A percentile compares a stretch with the other conserved stretches of the same genome.
phyloP scores from a whole-genome alignment of 2,797 vertebrate species.

The Centropyge bicolor region DNA sequence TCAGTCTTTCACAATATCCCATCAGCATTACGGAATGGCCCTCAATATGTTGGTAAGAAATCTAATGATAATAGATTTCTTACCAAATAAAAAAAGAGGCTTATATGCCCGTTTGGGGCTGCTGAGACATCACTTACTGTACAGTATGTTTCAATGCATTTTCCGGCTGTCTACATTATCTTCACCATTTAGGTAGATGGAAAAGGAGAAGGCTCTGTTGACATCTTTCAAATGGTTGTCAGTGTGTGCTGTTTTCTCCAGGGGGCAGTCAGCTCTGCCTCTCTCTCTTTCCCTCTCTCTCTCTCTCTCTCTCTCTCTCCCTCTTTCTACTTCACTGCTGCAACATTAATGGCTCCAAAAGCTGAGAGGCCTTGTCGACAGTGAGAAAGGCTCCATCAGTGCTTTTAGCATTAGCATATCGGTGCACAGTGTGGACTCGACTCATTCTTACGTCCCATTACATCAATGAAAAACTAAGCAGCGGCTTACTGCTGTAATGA shows the following conservation, averaged over 20 bases:
- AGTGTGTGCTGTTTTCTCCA: conserved; percentile 70
- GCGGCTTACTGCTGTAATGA: conserved; percentile 74
- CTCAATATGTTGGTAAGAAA: conserved; percentile 40
- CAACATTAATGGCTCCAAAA: conserved; percentile 76
- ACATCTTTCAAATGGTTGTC: conserved; percentile 72
- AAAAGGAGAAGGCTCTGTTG: conserved; percentile 69
- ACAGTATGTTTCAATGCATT: conserved; percentile 45
- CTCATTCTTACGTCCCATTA: conserved; percentile 73
- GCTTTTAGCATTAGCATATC: conserved; percentile 75
- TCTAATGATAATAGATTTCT: conserved; percentile 32
- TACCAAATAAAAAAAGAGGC: conserved; percentile 5
- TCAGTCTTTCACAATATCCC: conserved; percentile 36
- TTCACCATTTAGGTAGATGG: conserved; percentile 54
- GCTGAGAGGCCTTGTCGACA: conserved; percentile 67
- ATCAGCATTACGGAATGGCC: conserved; percentile 53
- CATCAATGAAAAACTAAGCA: conserved; percentile 75
- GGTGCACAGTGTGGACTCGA: conserved; percentile 39
- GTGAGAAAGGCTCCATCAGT: conserved; percentile 64
- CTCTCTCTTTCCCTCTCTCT: conserved; percentile 15
- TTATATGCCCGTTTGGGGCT: conserved; percentile 28
- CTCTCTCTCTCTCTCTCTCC: conserved; percentile 30
- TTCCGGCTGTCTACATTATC: conserved; percentile 48
- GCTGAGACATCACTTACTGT: conserved; percentile 46
- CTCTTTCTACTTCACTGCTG: conserved; percentile 69
- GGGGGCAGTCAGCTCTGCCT: conserved; percentile 60